Evolutionary conservation across 2,888 invertebrate genomes (phyloP).

Genomic region (Leptopterna dolabrata): DNA sequence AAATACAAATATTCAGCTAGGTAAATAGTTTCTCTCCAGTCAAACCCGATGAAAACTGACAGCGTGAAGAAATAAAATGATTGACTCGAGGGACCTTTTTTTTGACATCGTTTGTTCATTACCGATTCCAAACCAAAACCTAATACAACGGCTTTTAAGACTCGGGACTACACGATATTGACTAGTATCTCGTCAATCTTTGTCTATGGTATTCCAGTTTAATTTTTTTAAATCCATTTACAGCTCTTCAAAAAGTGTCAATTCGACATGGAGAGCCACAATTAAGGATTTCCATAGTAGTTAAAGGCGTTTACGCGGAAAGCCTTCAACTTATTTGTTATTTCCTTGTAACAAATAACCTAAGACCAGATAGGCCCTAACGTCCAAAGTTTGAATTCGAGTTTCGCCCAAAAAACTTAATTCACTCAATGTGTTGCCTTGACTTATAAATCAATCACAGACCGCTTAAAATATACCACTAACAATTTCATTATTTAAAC

Average conservation of each 20-base stretch:
- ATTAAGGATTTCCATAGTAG: neutral
- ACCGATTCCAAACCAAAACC: neutral
- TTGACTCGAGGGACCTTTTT: no score
- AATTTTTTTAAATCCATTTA: slow-evolving; percentile 5
- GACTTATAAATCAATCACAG: slow-evolving; percentile 50
- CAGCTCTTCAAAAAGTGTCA: neutral
- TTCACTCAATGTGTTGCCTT: slow-evolving; percentile 21
- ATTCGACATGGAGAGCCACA: neutral
- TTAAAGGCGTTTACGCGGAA: neutral
- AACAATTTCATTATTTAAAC: neutral
- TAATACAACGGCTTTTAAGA: neutral
- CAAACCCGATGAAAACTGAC: no score
- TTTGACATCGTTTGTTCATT: neutral
- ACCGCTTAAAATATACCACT: slow-evolving; percentile 46
- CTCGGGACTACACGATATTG: slow-evolving; percentile 16
- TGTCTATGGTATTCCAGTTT: neutral
- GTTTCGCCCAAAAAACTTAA: slow-evolving; percentile 4
- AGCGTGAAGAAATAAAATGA: no score
- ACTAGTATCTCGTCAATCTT: slow-evolving; percentile 38
- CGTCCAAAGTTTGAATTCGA: neutral
- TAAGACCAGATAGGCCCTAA: neutral
- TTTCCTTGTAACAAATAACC: neutral
- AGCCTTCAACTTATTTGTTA: neutral
- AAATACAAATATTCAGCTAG: no score
- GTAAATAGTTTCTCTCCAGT: no score